Conservation (phyloP, 2,113 vertebrate genomes). For the Zeus faber region DNA sequence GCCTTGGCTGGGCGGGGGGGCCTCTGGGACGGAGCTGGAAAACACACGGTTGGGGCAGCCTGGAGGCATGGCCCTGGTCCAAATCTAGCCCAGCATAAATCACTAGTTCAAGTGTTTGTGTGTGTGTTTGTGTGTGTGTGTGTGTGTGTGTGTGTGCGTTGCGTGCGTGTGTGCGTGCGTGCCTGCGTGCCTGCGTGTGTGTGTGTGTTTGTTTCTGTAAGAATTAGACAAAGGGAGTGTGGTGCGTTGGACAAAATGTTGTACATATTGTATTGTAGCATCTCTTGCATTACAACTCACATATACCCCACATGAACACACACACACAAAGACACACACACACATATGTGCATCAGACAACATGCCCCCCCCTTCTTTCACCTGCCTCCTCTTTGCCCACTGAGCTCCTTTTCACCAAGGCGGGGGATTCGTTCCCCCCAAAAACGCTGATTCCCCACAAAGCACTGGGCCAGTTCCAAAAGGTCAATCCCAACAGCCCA, state of each 20-base stretch:
- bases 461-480: slow-evolving; percentile 41
- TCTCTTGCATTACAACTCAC: no score
- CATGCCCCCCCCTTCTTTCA: slow-evolving; percentile 6
- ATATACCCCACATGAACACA: neutral
- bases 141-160: neutral
- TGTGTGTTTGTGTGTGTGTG: neutral
- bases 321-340: slow-evolving; percentile 12
- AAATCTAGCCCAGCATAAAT: slow-evolving; percentile 54
- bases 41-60: slow-evolving; percentile 45
- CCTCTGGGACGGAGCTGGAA: slow-evolving; percentile 31
- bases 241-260: slow-evolving; percentile 5
- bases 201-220: slow-evolving; percentile 20
- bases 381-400: slow-evolving; percentile 25
- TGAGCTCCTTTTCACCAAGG: slow-evolving; percentile 35
- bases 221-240: slow-evolving; percentile 5
- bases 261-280: neutral
- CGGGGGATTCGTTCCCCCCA: slow-evolving; percentile 29
- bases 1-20: slow-evolving; percentile 35
- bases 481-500: slow-evolving; percentile 59
- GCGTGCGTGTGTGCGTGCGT: neutral
- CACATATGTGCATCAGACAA: neutral
- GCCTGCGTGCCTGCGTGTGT: neutral
- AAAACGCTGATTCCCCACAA: slow-evolving; percentile 45
- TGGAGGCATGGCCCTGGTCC: slow-evolving; percentile 66
- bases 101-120: slow-evolving; percentile 24